phyloP scores from a whole-genome alignment of 1,140 invertebrate species.

The Mercenaria mercenaria region DNA sequence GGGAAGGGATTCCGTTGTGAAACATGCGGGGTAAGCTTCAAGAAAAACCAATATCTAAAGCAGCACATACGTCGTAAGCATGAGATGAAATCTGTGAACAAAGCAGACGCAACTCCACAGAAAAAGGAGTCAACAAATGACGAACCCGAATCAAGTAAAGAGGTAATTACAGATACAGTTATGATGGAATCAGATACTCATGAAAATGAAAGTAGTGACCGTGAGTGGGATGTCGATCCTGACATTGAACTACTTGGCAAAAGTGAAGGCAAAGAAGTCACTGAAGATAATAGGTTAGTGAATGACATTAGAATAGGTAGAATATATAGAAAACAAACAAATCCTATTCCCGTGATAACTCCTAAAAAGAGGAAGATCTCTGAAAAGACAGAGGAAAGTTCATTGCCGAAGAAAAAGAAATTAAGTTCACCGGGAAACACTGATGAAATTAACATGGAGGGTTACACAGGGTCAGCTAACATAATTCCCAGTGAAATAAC shows the following conservation, averaged over 20 bases:
- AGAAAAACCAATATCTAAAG: not conserved
- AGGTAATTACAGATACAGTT: not conserved
- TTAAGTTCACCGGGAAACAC: no score
- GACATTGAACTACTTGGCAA: not conserved
- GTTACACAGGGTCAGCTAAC: not conserved
- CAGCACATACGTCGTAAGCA: not conserved
- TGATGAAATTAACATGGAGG: not conserved
- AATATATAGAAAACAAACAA: not conserved
- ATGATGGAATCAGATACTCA: not conserved
- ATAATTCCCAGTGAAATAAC: not conserved
- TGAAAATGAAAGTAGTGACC: no score
- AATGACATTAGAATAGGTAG: not conserved
- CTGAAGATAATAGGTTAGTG: not conserved
- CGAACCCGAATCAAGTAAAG: not conserved
- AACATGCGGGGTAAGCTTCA: not conserved
- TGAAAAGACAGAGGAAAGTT: no score
- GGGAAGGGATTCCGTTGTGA: not conserved
- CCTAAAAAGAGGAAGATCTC: not conserved
- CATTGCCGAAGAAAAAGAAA: no score
- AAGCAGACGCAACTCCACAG: not conserved
- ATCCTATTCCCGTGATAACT: not conserved
- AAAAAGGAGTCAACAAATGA: not conserved
- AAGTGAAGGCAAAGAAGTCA: not conserved
- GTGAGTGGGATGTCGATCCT: not conserved
- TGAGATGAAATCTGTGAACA: not conserved